Percentiles rank a stretch among this genome's conserved stretches.
Evolutionary conservation across 1,140 invertebrate genomes (phyloP).

Genomic region (Tribolium castaneum): DNA sequence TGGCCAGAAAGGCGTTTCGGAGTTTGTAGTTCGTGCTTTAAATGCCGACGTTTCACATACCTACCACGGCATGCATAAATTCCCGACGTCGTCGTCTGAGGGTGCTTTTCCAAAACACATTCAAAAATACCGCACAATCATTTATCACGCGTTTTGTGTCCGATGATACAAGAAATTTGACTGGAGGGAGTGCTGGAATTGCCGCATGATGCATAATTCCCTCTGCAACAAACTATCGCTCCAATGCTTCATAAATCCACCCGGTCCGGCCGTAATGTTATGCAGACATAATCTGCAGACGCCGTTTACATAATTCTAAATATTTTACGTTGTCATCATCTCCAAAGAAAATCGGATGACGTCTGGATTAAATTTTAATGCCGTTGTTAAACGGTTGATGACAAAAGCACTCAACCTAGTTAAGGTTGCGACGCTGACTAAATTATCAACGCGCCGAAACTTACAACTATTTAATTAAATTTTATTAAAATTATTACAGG

Average conservation of each 20-base stretch:
- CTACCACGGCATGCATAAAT: conserved; percentile 24
- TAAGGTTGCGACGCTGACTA: not conserved
- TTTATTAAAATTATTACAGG: not conserved
- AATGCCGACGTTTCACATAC: conserved; percentile 21
- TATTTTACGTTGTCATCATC: conserved; percentile 17
- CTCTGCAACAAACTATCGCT: conserved; percentile 26
- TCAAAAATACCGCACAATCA: not conserved
- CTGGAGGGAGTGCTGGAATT: not conserved
- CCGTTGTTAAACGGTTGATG: not conserved
- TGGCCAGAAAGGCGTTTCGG: conserved; percentile 14
- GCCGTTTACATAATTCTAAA: conserved; percentile 32
- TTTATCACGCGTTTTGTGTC: not conserved
- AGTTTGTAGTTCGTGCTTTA: conserved; percentile 6
- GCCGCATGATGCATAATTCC: not conserved
- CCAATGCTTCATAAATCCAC: conserved; percentile 9
- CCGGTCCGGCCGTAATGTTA: not conserved
- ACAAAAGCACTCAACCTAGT: conserved; percentile 12
- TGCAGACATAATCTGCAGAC: conserved; percentile 29
- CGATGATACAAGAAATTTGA: not conserved
- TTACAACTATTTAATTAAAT: conserved; percentile 1
- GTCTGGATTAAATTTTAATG: conserved; percentile 32
- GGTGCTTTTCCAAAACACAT: not conserved
- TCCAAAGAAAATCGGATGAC: conserved; percentile 21
- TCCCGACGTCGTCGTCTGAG: not conserved
- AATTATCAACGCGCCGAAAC: conserved; percentile 6